Conservation (phyloP, 2,113 vertebrate species). For the Colistium nudipinnis region DNA sequence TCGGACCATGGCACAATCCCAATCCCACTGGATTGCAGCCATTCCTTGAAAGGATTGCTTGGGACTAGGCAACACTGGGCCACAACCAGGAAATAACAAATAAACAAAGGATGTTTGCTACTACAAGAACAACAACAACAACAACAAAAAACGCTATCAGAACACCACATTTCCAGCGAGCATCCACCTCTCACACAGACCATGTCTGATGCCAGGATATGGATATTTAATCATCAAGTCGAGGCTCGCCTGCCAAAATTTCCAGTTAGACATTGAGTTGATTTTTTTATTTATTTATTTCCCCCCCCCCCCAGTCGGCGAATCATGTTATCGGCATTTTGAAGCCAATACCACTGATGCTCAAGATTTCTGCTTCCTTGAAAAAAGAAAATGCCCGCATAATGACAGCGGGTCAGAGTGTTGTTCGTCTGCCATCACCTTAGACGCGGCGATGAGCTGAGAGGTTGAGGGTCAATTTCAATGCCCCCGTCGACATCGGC, state of each 20-base stretch:
- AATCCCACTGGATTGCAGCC: slow-evolving; percentile 29
- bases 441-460: slow-evolving; percentile 9
- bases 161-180: slow-evolving; percentile 21
- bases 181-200: slow-evolving; percentile 10
- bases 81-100: slow-evolving; percentile 33
- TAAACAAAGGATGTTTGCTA: slow-evolving; percentile 2
- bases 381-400: background rate
- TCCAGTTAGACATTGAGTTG: no score
- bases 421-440: slow-evolving; percentile 9
- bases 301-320: no score
- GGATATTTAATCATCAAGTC: background rate
- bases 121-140: slow-evolving; percentile 6
- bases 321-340: background rate
- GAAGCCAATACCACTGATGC: slow-evolving; percentile 4
- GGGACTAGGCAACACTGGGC: slow-evolving; percentile 19
- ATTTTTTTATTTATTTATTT: background rate
- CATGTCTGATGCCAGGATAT: slow-evolving; percentile 13
- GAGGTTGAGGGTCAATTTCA: slow-evolving; percentile 46
- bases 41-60: slow-evolving; percentile 42
- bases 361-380: slow-evolving; percentile 4
- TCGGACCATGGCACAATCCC: slow-evolving; percentile 44
- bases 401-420: slow-evolving; percentile 14
- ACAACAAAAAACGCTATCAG: slow-evolving; percentile 34
- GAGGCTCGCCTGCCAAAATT: background rate
- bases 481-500: background rate